Evolutionary conservation across 2,113 vertebrate species (phyloP), one percentile per base, ranked within the genome.

Genomic region (Bubalus kerabau): DNA sequence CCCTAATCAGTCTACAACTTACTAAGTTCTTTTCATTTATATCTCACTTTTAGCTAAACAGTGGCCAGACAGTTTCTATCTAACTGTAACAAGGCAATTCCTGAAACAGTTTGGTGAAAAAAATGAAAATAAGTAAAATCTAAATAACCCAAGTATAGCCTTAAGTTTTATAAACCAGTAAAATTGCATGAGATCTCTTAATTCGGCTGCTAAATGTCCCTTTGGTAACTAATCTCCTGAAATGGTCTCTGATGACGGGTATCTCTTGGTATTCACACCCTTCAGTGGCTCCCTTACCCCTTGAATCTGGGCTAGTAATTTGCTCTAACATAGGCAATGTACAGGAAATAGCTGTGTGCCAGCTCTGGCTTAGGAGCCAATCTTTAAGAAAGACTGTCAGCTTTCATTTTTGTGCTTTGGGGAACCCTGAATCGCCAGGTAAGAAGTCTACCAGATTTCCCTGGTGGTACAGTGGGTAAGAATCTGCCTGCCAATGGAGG

Each of bases 121-220:
- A 95, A 87, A 67, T 24, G 82, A 91, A 96, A 86, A 87, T 50
- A 64, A 94, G 88, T 80, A 62, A 90, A 95, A 86, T 80, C 48
- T 90, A 80, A 15, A 57, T 21, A 62, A 92, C 6, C 24, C 48
- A 76, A 95, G 36, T 57, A 16, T 43, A 92, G 11, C 21, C 48
- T 88, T 62, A 48, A 36, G 5, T 82, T 86, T 76, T 64, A 56
- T 48, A 78, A 26, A 26, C 16, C 36, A 85, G 40, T 80, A 90
- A 96, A 90, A 64, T 12, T 54, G 1, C 32, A 32, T 17, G 32
- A 74, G 87, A 95, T 67, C 78, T 85, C 67, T 67, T 32, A 57
- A 80, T 7, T 50, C 50, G 32, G 36, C 24, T 86, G 56, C 28
- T 85, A 78, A n/a, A 54, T 40, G 40, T 76, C 36, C 24, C 56